Conservation (phyloP, 2,797 vertebrate genomes). For the Galago senegalensis region DNA sequence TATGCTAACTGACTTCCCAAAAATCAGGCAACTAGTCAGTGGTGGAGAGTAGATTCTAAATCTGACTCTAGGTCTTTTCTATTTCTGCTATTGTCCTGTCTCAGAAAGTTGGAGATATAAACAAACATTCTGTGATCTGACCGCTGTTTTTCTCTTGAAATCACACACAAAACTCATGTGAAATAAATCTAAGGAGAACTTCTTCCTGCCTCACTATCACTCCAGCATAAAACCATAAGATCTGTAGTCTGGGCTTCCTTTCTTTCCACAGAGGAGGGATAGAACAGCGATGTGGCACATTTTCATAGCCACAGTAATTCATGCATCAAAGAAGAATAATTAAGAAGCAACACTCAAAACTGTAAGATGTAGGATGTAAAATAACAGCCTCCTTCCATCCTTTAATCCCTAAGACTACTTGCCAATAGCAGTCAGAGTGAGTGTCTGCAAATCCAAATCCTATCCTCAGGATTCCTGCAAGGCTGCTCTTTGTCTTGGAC, state of each 20-base stretch:
- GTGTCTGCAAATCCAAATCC: not conserved
- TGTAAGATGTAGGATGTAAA: not conserved
- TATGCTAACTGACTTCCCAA: not conserved
- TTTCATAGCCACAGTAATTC: not conserved
- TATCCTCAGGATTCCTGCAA: not conserved
- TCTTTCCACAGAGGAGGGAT: not conserved
- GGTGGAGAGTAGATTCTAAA: not conserved
- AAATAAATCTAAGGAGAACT: not conserved
- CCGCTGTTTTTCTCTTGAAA: not conserved
- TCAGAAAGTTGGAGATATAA: constrained; percentile 1
- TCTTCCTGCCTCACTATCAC: not conserved
- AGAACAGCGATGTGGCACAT: not conserved
- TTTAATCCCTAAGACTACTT: not conserved
- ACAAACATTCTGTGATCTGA: not conserved
- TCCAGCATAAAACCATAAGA: not conserved
- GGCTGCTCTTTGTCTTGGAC: not conserved
- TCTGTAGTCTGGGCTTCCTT: not conserved
- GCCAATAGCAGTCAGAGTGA: not conserved
- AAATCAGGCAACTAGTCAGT: not conserved
- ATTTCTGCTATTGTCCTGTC: not conserved
- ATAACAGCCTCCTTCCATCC: not conserved
- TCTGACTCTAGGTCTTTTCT: not conserved
- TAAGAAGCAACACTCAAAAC: not conserved
- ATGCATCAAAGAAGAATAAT: not conserved
- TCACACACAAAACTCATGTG: not conserved